phyloP scores from a whole-genome alignment of 2,797 vertebrate genomes.

The Paramormyrops hopkinsi region DNA sequence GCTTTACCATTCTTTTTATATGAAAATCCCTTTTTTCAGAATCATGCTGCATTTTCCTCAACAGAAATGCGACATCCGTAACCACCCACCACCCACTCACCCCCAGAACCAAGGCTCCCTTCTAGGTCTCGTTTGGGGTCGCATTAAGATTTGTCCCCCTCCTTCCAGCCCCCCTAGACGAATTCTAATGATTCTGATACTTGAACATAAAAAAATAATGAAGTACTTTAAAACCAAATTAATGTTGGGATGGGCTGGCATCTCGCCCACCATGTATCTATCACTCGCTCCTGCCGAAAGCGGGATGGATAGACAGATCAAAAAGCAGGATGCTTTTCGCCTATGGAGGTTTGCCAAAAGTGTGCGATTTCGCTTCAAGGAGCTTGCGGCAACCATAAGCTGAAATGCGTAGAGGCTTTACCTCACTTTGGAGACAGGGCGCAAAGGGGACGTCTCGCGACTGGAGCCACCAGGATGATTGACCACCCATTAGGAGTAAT shows the following conservation, averaged over 20 bases:
- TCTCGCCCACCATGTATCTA: background rate
- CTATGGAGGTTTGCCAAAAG: background rate
- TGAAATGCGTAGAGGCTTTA: background rate
- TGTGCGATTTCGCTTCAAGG: background rate
- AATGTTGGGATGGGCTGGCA: background rate
- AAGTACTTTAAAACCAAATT: background rate
- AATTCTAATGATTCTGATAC: background rate
- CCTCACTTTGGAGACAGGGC: background rate
- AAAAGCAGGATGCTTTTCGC: background rate
- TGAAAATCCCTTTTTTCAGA: background rate
- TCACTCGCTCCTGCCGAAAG: background rate
- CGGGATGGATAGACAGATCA: background rate
- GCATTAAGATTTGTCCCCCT: background rate
- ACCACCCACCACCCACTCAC: background rate
- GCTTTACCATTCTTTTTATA: background rate
- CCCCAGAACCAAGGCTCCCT: background rate
- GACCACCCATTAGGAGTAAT: background rate
- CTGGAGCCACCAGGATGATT: background rate
- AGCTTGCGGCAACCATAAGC: background rate
- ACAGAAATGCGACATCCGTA: background rate
- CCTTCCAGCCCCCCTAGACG: background rate
- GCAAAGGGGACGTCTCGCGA: background rate
- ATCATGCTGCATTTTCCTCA: background rate
- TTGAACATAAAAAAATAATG: background rate
- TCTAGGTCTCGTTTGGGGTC: background rate